Percentiles rank a stretch among this genome's conserved stretches.
These are phyloP conservation scores for Rhombomys opimus DNA, from an alignment of 2,113 vertebrate genomes.

Conservation along the genomic window DNA sequence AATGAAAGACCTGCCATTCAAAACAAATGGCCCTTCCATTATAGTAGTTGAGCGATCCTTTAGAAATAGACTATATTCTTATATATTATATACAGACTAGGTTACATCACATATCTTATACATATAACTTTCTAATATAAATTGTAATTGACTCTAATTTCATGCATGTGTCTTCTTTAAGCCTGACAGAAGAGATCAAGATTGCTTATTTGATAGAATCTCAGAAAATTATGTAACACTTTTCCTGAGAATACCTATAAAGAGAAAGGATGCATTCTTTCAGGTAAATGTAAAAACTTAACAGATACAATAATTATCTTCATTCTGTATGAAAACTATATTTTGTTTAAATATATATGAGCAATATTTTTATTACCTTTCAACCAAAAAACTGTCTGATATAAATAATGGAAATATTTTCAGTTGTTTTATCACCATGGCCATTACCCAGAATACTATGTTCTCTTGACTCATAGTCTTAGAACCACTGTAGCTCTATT, in stretches of 20 bases:
- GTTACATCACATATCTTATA: slow-evolving; percentile 1
- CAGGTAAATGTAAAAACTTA: slow-evolving; percentile 76
- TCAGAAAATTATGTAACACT: slow-evolving; percentile 81
- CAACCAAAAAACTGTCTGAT: background rate
- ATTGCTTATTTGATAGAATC: slow-evolving; percentile 84
- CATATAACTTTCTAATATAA: slow-evolving; percentile 38
- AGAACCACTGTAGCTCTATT: background rate
- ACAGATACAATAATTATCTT: slow-evolving; percentile 46
- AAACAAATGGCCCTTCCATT: background rate
- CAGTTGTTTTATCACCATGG: background rate
- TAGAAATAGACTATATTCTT: slow-evolving; percentile 1
- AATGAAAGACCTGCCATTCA: background rate
- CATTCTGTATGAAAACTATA: slow-evolving; percentile 26
- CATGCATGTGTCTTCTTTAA: slow-evolving; percentile 66
- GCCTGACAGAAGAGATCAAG: slow-evolving; percentile 82
- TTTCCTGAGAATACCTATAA: slow-evolving; percentile 76
- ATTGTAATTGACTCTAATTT: slow-evolving; percentile 56
- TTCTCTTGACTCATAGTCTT: background rate
- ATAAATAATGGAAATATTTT: slow-evolving; percentile 47
- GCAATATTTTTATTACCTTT: background rate
- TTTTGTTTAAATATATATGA: slow-evolving; percentile 20
- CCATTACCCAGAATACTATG: background rate
- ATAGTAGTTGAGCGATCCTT: background rate
- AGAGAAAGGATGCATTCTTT: slow-evolving; percentile 82
- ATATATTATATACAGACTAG: background rate